Base-by-base conservation (phyloP, 2,888 invertebrate genomes). In the Limenitis camilla region DNA sequence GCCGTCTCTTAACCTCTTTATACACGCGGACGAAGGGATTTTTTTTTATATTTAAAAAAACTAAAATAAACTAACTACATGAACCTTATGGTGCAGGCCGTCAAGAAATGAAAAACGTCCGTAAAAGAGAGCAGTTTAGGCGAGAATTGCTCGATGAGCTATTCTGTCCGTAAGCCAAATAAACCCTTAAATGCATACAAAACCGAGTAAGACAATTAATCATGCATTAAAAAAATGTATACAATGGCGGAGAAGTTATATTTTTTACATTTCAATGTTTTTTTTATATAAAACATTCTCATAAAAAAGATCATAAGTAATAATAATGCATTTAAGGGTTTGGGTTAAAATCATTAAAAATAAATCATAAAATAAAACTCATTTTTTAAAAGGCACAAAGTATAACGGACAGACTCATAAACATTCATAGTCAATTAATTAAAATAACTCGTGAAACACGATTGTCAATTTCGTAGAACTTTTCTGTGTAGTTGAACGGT, bases 11-110 rank as follows among this genome's bases (percentile, higher is more conserved):
- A 85, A 65, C 62, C 61, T 57, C 72, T 79, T 82, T 83, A 67
- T 83, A 86, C 82, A 62, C 59, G 67, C 71, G 64, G 61, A 67
- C 78, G 77, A 72, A 79, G 80, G 80, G 80, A 78, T 76, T n/a
- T 31, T 46, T 35, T 46, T 35, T 28, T 38, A 32, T 40, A 33
- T 45, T 41, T 46, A 68, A 71, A 69, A 67, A 69, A 74, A 71
- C 74, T 68, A 74, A 74, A 53, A 54, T 67, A 68, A 65, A 60
- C 69, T 74, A 79, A 79, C 81, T 84, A 84, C 71, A 69, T 80
- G 82, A 82, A 82, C 85, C 81, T 71, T 74, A 68, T 74, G 72
- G 73, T 79, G 79, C 81, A 81, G 81, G 81, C 79, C 80, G 74
- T 77, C 59, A 59, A 56, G 49, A 53, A 48, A 46, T 33, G 41